A percentile compares a stretch with the other conserved stretches of the same genome.
These are phyloP conservation scores for Formica selysi DNA, from an alignment of 1,140 invertebrate genomes.

Conservation along the genomic window DNA sequence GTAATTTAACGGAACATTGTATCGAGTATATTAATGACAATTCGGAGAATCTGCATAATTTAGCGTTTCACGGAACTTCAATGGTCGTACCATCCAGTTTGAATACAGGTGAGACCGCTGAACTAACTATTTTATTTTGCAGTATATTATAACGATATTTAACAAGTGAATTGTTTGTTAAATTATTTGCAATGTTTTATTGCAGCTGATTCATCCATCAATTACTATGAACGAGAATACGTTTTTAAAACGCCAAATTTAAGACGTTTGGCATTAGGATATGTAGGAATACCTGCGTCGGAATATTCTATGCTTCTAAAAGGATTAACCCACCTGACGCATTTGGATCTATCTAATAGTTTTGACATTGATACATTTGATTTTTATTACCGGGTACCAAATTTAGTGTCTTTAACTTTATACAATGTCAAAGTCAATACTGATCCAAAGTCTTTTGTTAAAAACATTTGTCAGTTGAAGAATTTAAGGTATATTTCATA, in stretches of 20 bases:
- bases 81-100: slow-evolving; percentile 39
- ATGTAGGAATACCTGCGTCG: slow-evolving; percentile 84
- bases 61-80: slow-evolving; percentile 77
- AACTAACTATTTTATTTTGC: neutral
- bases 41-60: slow-evolving; percentile 85
- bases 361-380: slow-evolving; percentile 81
- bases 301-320: slow-evolving; percentile 88
- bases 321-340: slow-evolving; percentile 88
- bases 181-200: slow-evolving; percentile 38
- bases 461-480: slow-evolving; percentile 79
- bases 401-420: slow-evolving; percentile 91
- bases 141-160: neutral
- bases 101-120: slow-evolving; percentile 14
- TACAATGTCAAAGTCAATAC: slow-evolving; percentile 89
- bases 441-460: slow-evolving; percentile 74
- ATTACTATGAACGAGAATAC: slow-evolving; percentile 85
- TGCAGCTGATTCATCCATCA: slow-evolving; percentile 81
- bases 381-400: slow-evolving; percentile 86
- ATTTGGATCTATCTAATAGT: slow-evolving; percentile 94
- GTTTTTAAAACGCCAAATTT: slow-evolving; percentile 90
- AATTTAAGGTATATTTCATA: slow-evolving; percentile 78
- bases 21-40: slow-evolving; percentile 88
- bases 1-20: slow-evolving; percentile 88
- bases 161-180: neutral
- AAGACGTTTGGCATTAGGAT: slow-evolving; percentile 88